Evolutionary conservation across 2,797 vertebrate species (phyloP).

Genomic region (Telmatherina bonti): DNA sequence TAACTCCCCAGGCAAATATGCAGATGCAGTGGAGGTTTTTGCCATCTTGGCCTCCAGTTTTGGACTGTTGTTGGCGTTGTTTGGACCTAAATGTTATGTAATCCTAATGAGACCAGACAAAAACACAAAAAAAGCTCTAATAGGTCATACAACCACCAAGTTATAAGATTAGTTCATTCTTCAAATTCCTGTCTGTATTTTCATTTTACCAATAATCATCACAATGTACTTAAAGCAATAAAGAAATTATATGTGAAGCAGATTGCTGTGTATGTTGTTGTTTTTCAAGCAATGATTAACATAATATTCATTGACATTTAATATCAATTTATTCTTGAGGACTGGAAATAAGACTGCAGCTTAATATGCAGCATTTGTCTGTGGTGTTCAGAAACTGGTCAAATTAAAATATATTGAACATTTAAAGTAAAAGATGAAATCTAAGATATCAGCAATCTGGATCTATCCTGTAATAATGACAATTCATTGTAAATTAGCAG

Average conservation of each 20-base stretch:
- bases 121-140: slow-evolving; percentile 46
- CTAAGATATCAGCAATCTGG: too few relatives aligned
- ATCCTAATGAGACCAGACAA: slow-evolving; percentile 64
- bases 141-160: not conserved
- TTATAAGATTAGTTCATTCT: not conserved
- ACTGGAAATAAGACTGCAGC: too few relatives aligned
- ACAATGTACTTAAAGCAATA: not conserved
- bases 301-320: too few relatives aligned
- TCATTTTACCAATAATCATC: not conserved
- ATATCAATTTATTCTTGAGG: too few relatives aligned
- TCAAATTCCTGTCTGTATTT: not conserved
- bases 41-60: slow-evolving; percentile 76
- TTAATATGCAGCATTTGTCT: too few relatives aligned
- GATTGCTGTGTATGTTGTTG: not conserved
- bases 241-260: not conserved
- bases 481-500: too few relatives aligned
- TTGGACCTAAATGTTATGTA: slow-evolving; percentile 74
- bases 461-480: too few relatives aligned
- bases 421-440: too few relatives aligned
- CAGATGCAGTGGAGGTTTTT: slow-evolving; percentile 79
- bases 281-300: not conserved
- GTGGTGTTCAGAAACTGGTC: too few relatives aligned
- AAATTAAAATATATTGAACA: too few relatives aligned
- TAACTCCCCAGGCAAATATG: slow-evolving; percentile 81
- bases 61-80: slow-evolving; percentile 70